Evolutionary conservation across 2,888 invertebrate genomes (phyloP).

Genomic region (Amblyjoppa proteus): DNA sequence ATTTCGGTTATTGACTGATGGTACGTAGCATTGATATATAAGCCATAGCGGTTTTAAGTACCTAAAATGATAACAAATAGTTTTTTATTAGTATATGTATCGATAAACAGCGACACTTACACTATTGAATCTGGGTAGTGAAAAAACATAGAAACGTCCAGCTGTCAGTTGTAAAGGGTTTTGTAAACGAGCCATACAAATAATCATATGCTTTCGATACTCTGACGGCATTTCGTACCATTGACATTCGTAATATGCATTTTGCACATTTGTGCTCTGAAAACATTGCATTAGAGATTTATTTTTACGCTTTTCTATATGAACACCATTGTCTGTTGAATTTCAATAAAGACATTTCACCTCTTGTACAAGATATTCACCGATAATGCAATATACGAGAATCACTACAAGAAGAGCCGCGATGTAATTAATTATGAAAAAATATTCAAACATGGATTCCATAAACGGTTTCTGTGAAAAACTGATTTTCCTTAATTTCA

Average conservation of each 20-base stretch:
- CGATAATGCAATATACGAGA: constrained; percentile 72
- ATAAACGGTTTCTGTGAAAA: constrained; percentile 50
- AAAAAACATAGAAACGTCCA: constrained; percentile 86
- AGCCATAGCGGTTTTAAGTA: constrained; percentile 64
- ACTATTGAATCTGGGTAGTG: constrained; percentile 85
- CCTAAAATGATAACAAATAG: constrained; percentile 45
- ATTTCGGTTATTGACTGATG: constrained; percentile 16
- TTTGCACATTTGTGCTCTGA: constrained; percentile 85
- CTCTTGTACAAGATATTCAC: constrained; percentile 71
- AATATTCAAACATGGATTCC: constrained; percentile 51
- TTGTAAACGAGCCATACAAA: constrained; percentile 86
- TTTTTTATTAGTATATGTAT: not conserved
- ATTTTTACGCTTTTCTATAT: not conserved
- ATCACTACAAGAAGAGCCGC: constrained; percentile 62
- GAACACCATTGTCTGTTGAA: not conserved
- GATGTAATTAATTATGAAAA: constrained; percentile 52
- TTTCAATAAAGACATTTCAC: constrained; percentile 46
- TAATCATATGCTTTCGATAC: constrained; percentile 85
- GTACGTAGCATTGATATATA: constrained; percentile 62
- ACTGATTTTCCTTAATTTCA: not conserved
- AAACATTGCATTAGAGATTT: not conserved
- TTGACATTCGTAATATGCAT: constrained; percentile 86
- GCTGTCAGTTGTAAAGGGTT: constrained; percentile 86
- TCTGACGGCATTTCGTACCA: constrained; percentile 86
- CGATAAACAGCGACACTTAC: constrained; percentile 80